Percentiles rank a stretch among this genome's conserved stretches.
Conservation (phyloP, 2,113 vertebrate species). For the Centropristis striata region DNA sequence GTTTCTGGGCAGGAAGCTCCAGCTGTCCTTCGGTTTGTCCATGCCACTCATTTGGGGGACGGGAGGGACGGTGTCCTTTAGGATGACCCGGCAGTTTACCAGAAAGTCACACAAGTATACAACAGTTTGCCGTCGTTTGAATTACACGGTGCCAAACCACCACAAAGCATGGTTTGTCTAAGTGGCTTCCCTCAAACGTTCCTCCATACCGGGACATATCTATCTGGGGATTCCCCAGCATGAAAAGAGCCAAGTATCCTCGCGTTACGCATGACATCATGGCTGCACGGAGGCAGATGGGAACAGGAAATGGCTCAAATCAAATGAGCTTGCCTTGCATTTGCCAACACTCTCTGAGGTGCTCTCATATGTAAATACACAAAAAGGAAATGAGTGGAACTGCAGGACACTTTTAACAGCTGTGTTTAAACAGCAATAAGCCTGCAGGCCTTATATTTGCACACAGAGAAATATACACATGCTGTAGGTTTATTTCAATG, state of each 20-base stretch:
- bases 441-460: constrained; percentile 14
- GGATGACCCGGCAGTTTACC: not conserved
- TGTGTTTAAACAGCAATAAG: constrained; percentile 48
- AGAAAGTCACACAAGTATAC: not conserved
- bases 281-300: constrained; percentile 26
- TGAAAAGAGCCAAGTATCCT: not conserved
- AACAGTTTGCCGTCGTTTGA: not conserved
- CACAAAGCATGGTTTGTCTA: not conserved
- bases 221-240: constrained; percentile 4
- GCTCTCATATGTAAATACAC: constrained; percentile 47
- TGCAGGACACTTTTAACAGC: constrained; percentile 32
- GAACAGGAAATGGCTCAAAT: constrained; percentile 45
- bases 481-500: not conserved
- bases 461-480: not conserved
- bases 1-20: constrained; percentile 59
- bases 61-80: not conserved
- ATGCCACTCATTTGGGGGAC: constrained; percentile 12
- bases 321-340: constrained; percentile 51
- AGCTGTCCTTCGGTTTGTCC: constrained; percentile 64
- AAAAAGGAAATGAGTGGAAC: not conserved
- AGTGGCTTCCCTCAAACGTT: constrained; percentile 22
- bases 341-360: constrained; percentile 8
- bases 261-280: constrained; percentile 45
- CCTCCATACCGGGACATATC: constrained; percentile 12
- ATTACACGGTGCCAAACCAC: not conserved